A percentile compares a stretch with the other conserved stretches of the same genome.
phyloP scores from a whole-genome alignment of 92 coral and sea anemone species.

The Epizoanthus stellaris region DNA sequence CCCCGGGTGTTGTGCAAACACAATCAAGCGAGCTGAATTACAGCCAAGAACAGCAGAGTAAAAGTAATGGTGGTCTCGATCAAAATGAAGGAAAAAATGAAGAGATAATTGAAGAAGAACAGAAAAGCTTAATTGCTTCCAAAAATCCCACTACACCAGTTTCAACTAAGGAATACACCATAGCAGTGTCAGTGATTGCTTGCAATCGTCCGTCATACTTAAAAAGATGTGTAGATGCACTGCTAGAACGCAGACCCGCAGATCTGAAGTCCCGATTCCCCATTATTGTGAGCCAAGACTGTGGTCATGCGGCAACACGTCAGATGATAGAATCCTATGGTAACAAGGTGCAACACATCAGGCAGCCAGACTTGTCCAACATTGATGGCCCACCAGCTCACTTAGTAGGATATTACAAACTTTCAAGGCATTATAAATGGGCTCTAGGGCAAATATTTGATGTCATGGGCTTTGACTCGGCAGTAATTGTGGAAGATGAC shows the following conservation, averaged over 20 bases:
- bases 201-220: constrained; percentile 90
- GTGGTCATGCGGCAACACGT: constrained; percentile 78
- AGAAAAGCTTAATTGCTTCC: background rate
- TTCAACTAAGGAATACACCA: constrained; percentile 30
- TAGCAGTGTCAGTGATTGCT: constrained; percentile 85
- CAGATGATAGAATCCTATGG: constrained; percentile 69
- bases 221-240: constrained; percentile 75
- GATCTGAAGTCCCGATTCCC: constrained; percentile 63
- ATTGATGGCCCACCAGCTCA: constrained; percentile 65
- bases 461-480: constrained; percentile 79
- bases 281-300: constrained; percentile 92
- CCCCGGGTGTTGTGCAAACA: background rate
- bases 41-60: background rate
- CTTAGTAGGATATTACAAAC: constrained; percentile 84
- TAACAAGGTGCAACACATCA: constrained; percentile 59
- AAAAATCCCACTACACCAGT: background rate
- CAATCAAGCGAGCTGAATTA: background rate
- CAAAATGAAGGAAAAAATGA: background rate
- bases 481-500: constrained; percentile 93
- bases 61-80: background rate
- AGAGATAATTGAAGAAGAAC: background rate
- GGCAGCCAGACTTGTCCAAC: constrained; percentile 81
- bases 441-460: constrained; percentile 90
- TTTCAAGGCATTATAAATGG: constrained; percentile 91
- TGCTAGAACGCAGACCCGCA: constrained; percentile 70